A percentile compares a stretch with the other conserved stretches of the same genome.
These are phyloP conservation scores for Toxonevra muliebris DNA, from an alignment of 2,888 invertebrate species.

Conservation along the genomic window DNA sequence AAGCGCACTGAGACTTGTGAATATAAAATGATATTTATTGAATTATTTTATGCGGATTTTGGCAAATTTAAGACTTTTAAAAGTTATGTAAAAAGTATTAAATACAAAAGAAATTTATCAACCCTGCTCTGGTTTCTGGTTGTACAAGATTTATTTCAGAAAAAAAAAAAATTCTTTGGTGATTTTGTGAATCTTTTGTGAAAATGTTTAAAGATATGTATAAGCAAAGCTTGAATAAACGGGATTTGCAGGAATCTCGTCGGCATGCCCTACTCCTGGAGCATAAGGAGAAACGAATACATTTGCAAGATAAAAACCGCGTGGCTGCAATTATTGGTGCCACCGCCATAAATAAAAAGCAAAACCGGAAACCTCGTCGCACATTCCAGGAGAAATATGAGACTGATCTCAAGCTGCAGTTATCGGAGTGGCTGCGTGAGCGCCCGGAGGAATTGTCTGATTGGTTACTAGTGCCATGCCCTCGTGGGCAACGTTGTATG, in stretches of 20 bases:
- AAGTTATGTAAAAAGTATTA: too few species aligned
- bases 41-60: too few species aligned
- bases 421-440: conserved; percentile 93
- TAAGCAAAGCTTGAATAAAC: conserved; percentile 30
- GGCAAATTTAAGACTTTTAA: too few species aligned
- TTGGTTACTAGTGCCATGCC: conserved; percentile 83
- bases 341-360: background rate
- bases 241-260: conserved; percentile 50
- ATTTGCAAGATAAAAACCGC: conserved; percentile 50
- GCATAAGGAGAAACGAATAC: conserved; percentile 57
- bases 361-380: background rate
- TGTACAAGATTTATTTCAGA: too few species aligned
- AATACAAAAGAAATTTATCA: too few species aligned
- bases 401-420: conserved; percentile 72
- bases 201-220: conserved; percentile 36
- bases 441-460: conserved; percentile 80
- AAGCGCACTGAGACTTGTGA: too few species aligned
- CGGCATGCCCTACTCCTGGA: conserved; percentile 50
- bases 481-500: conserved; percentile 84
- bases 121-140: too few species aligned
- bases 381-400: conserved; percentile 22
- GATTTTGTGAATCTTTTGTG: background rate
- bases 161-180: too few species aligned
- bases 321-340: conserved; percentile 8
- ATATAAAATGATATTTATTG: too few species aligned